Evolutionary conservation across 2,797 vertebrate genomes (phyloP).

Genomic region (Sebastolobus altivelis): DNA sequence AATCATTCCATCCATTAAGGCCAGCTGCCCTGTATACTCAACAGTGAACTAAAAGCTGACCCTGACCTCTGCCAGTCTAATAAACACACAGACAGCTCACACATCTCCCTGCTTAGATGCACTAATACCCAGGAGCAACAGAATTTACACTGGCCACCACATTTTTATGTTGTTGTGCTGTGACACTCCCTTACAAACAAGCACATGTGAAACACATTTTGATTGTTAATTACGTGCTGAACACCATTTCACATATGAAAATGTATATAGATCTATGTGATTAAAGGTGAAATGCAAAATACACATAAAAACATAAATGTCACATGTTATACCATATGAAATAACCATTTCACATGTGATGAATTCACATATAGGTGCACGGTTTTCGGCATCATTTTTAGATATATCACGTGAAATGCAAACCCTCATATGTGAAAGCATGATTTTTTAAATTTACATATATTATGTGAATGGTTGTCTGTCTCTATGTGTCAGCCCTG

Average conservation of each 20-base stretch:
- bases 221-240: background rate
- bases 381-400: no score
- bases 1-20: constrained; percentile 7
- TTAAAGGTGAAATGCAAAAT: background rate
- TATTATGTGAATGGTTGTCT: background rate
- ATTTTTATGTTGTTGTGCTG: background rate
- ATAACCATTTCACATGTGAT: background rate
- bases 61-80: constrained; percentile 1
- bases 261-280: background rate
- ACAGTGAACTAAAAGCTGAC: background rate
- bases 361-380: background rate
- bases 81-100: constrained; percentile 22
- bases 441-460: background rate
- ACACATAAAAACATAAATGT: background rate
- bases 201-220: background rate
- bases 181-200: background rate
- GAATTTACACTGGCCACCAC: constrained; percentile 1
- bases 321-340: background rate
- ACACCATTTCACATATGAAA: background rate
- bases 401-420: background rate
- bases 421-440: background rate
- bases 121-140: constrained; percentile 16
- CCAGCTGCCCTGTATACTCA: background rate
- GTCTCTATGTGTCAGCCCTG: no score
- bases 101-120: constrained; percentile 3